Evolutionary conservation across 2,113 vertebrate genomes (phyloP).

Genomic region (Ammospiza caudacuta): DNA sequence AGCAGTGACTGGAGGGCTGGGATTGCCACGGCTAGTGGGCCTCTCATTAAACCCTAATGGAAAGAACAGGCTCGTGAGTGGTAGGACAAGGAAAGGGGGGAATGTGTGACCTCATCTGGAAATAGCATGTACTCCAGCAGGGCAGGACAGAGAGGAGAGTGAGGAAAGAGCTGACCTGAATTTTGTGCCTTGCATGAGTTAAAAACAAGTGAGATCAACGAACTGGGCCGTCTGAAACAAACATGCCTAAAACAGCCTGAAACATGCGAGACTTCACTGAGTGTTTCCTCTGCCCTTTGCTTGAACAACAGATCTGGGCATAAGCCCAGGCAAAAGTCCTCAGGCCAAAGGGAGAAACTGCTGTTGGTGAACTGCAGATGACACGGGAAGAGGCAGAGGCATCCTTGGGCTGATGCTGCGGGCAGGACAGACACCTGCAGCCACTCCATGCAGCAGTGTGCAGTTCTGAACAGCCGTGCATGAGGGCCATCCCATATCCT

Average conservation of each 20-base stretch:
- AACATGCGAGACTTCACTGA: neutral
- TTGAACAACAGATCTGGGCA: neutral
- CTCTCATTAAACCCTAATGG: slow-evolving; percentile 55
- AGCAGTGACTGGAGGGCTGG: slow-evolving; percentile 11
- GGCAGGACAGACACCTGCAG: neutral
- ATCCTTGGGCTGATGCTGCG: neutral
- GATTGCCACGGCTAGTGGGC: neutral
- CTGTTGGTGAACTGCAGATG: neutral
- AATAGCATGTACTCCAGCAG: slow-evolving; percentile 10
- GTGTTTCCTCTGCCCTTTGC: neutral
- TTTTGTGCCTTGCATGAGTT: neutral
- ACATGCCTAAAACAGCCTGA: neutral
- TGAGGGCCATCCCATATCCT: neutral
- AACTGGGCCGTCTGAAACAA: slow-evolving; percentile 18
- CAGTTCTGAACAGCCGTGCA: rapidly evolving
- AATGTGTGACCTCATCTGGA: slow-evolving; percentile 16
- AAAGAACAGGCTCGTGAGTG: slow-evolving; percentile 8
- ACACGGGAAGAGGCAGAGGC: neutral
- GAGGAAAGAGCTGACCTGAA: slow-evolving; percentile 46
- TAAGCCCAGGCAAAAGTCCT: neutral
- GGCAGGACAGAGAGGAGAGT: neutral
- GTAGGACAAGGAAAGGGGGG: neutral
- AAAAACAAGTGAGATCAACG: neutral
- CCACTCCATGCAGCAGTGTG: rapidly evolving
- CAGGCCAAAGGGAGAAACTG: neutral